Evolutionary conservation across 1,140 invertebrate species (phyloP).

Genomic region (Polypedilum vanderplanki): DNA sequence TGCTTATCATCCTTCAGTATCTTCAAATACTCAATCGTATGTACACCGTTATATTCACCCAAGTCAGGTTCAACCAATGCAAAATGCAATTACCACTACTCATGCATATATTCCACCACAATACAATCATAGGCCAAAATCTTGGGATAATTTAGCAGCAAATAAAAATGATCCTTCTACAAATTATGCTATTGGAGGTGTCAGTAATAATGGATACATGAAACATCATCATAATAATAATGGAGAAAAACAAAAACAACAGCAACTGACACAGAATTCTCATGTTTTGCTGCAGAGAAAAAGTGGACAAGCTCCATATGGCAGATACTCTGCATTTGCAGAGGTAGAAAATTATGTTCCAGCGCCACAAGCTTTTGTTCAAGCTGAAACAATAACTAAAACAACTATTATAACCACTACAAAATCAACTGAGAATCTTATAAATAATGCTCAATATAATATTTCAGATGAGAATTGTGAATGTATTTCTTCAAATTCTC

Average conservation of each 20-base stretch:
- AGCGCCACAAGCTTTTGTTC: constrained; percentile 45
- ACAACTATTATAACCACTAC: constrained; percentile 51
- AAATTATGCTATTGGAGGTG: not conserved
- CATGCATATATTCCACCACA: constrained; percentile 45
- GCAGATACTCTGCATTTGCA: constrained; percentile 44
- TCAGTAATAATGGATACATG: not conserved
- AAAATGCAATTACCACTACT: constrained; percentile 38
- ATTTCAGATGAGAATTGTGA: constrained; percentile 31
- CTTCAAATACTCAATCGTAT: constrained; percentile 24
- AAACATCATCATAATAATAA: constrained; percentile 40
- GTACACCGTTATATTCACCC: constrained; percentile 8
- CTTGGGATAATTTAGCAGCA: constrained; percentile 68
- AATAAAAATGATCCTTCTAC: not conserved
- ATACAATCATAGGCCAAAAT: constrained; percentile 66
- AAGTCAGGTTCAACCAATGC: constrained; percentile 4
- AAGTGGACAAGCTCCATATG: constrained; percentile 46
- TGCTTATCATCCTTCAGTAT: constrained; percentile 39
- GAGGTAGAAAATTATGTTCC: constrained; percentile 43
- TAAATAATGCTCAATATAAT: constrained; percentile 45
- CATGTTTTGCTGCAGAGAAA: constrained; percentile 37
- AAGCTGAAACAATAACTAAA: constrained; percentile 48
- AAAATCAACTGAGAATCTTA: constrained; percentile 70
- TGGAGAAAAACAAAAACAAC: constrained; percentile 37
- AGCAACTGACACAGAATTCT: constrained; percentile 45
- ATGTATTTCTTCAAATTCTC: constrained; percentile 32